These are phyloP conservation scores for Microtus ochrogaster DNA, from an alignment of 2,113 vertebrate species.

Conservation along the genomic window DNA sequence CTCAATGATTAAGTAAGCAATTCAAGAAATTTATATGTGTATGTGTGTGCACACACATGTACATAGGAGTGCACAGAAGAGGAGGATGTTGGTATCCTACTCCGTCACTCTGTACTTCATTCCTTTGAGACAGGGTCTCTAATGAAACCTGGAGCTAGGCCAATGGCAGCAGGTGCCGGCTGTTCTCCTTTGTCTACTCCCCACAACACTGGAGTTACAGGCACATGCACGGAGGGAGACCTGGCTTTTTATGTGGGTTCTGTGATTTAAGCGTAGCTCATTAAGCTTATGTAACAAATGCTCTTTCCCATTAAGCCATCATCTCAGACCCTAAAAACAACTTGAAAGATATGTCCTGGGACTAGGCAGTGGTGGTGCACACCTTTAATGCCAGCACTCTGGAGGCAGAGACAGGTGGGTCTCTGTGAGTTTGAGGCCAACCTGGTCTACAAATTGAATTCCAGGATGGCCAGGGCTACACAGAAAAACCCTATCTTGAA, in stretches of 20 bases:
- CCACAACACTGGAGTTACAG: neutral
- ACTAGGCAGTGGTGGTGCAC: too few species aligned
- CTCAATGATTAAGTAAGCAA: slow-evolving; percentile 31
- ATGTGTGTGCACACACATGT: neutral
- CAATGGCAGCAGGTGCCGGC: neutral
- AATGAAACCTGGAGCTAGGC: neutral
- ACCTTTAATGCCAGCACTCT: too few species aligned
- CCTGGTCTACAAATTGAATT: too few species aligned
- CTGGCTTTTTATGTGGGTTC: neutral
- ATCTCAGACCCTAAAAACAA: neutral
- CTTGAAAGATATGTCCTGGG: slow-evolving; percentile 5
- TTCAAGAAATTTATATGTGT: neutral
- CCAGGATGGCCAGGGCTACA: too few species aligned
- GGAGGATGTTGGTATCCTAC: neutral
- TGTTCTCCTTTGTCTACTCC: neutral
- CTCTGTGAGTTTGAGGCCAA: too few species aligned
- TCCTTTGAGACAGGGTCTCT: neutral
- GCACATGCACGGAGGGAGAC: neutral
- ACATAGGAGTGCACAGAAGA: neutral
- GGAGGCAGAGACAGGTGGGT: too few species aligned
- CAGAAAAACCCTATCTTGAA: too few species aligned
- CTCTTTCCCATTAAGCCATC: neutral
- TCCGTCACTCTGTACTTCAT: neutral
- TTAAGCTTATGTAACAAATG: neutral
- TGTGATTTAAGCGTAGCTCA: neutral